These are phyloP conservation scores for Pholis gunnellus DNA, from an alignment of 2,113 vertebrate species.

Conservation along the genomic window DNA sequence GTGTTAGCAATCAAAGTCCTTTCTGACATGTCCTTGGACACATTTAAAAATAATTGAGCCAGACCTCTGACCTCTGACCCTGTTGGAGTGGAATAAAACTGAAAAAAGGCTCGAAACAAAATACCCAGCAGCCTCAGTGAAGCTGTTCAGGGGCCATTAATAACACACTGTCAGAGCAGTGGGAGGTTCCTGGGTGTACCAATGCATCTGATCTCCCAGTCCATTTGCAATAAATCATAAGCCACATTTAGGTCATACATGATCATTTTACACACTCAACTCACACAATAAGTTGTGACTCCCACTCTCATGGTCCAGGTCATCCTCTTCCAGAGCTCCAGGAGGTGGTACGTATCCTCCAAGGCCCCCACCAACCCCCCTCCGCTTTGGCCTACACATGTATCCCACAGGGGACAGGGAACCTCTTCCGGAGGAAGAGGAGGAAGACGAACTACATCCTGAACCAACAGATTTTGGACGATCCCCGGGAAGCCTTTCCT, in stretches of 20 bases:
- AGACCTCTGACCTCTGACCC: constrained; percentile 6
- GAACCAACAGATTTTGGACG: constrained; percentile 80
- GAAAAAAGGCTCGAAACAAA: neutral
- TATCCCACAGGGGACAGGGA: constrained; percentile 76
- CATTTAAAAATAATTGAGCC: neutral
- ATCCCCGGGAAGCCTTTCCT: constrained; percentile 50
- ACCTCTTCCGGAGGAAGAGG: constrained; percentile 82
- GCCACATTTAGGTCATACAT: neutral
- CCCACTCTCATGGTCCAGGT: constrained; percentile 79
- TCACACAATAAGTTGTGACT: constrained; percentile 81
- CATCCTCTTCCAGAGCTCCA: constrained; percentile 79
- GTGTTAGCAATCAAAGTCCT: neutral
- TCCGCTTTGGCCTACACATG: constrained; percentile 60
- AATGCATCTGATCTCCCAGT: neutral
- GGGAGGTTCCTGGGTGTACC: neutral
- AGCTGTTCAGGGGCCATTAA: neutral
- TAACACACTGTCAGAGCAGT: neutral
- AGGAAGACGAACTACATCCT: constrained; percentile 80
- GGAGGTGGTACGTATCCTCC: constrained; percentile 55
- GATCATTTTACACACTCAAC: constrained; percentile 17
- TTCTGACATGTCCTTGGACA: neutral
- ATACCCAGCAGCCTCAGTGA: neutral
- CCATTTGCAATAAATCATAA: neutral
- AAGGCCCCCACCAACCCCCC: constrained; percentile 32
- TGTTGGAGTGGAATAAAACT: neutral